Evolutionary conservation across 2,113 vertebrate genomes (phyloP).

Genomic region (Sclerurus mexicanus): DNA sequence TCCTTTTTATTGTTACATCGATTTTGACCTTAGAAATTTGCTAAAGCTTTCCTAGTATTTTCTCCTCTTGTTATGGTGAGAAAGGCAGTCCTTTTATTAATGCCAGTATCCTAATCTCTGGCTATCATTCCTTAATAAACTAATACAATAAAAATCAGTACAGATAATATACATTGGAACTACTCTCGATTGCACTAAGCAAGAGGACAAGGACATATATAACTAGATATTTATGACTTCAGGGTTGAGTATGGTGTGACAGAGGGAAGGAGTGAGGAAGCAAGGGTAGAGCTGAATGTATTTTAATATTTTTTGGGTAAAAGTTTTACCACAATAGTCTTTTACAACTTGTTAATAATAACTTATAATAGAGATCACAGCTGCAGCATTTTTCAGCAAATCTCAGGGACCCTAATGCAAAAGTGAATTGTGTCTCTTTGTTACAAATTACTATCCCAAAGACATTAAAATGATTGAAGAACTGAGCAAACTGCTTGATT

Average conservation of each 20-base stretch:
- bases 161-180: slow-evolving; percentile 25
- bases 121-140: slow-evolving; percentile 17
- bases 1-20: neutral
- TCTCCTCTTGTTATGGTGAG: neutral
- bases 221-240: slow-evolving; percentile 13
- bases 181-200: neutral
- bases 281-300: neutral
- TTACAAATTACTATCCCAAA: neutral
- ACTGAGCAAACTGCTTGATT: neutral
- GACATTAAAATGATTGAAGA: neutral
- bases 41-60: slow-evolving; percentile 3
- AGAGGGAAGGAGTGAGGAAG: neutral
- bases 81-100: neutral
- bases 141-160: slow-evolving; percentile 33
- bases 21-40: neutral
- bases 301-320: neutral
- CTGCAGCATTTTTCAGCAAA: neutral
- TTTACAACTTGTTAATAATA: neutral
- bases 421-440: neutral
- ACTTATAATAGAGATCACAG: neutral
- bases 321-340: neutral
- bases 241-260: neutral
- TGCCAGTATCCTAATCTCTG: slow-evolving; percentile 19
- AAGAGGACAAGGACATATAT: slow-evolving; percentile 16
- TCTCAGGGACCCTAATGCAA: neutral